phyloP scores from a whole-genome alignment of 1,140 invertebrate genomes.

The Brachionus koreanus region DNA sequence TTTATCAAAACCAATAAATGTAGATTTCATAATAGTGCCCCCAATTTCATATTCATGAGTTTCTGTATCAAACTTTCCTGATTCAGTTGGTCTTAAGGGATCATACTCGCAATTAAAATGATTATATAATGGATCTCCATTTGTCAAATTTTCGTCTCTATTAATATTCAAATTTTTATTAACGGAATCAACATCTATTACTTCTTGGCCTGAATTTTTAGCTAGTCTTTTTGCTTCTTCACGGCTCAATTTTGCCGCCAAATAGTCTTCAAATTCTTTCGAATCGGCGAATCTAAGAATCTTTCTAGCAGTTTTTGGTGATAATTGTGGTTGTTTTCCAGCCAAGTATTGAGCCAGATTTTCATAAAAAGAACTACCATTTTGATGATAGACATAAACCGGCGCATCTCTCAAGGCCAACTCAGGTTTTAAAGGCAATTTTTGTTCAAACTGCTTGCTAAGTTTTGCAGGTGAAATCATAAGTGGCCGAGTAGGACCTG shows the following conservation, averaged over 20 bases:
- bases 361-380: constrained; percentile 41
- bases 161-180: background rate
- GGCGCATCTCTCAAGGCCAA: constrained; percentile 20
- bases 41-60: constrained; percentile 11
- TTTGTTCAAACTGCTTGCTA: background rate
- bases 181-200: constrained; percentile 13
- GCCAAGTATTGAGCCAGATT: constrained; percentile 43
- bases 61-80: background rate
- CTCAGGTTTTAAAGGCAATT: background rate
- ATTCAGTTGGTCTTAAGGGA: constrained; percentile 18
- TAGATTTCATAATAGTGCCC: background rate
- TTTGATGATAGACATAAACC: constrained; percentile 39
- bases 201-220: constrained; percentile 21
- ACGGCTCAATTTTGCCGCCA: constrained; percentile 10
- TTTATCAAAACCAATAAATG: constrained; percentile 27
- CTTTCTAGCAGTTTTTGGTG: constrained; percentile 35
- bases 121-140: constrained; percentile 12
- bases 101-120: constrained; percentile 39
- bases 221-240: constrained; percentile 13
- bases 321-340: background rate
- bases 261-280: constrained; percentile 34
- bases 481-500: background rate
- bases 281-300: constrained; percentile 23
- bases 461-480: constrained; percentile 21
- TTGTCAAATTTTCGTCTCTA: background rate